Evolutionary conservation across 2,797 vertebrate species (phyloP).

Genomic region (Tapera naevia): DNA sequence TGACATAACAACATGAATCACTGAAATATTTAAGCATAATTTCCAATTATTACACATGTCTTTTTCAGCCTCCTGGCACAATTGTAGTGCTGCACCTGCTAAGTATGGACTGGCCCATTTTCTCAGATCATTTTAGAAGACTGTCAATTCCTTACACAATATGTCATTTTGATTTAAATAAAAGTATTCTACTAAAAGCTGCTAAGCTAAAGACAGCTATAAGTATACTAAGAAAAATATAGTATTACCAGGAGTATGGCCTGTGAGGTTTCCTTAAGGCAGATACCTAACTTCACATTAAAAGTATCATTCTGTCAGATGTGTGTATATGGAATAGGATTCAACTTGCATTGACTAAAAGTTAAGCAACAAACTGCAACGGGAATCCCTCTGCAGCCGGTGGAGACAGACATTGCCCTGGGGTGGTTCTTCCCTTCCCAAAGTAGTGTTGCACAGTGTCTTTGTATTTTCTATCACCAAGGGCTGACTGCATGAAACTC

Average conservation of each 20-base stretch:
- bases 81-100: neutral
- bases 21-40: constrained; percentile 60
- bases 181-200: constrained; percentile 32
- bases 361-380: neutral
- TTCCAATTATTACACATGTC: constrained; percentile 30
- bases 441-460: neutral
- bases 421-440: neutral
- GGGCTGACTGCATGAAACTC: neutral
- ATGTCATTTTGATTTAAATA: constrained; percentile 31
- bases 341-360: neutral
- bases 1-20: constrained; percentile 38
- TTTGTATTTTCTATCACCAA: neutral
- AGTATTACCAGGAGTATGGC: neutral
- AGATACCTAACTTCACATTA: neutral
- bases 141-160: neutral
- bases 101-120: constrained; percentile 32
- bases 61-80: constrained; percentile 17
- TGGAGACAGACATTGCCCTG: neutral
- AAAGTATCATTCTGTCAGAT: neutral
- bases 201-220: constrained; percentile 9
- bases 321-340: neutral
- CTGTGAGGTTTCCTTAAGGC: neutral
- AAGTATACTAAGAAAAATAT: neutral
- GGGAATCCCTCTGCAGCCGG: neutral
- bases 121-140: constrained; percentile 30